Base-by-base conservation (phyloP, 2,113 vertebrate genomes). In the Ahaetulla prasina region DNA sequence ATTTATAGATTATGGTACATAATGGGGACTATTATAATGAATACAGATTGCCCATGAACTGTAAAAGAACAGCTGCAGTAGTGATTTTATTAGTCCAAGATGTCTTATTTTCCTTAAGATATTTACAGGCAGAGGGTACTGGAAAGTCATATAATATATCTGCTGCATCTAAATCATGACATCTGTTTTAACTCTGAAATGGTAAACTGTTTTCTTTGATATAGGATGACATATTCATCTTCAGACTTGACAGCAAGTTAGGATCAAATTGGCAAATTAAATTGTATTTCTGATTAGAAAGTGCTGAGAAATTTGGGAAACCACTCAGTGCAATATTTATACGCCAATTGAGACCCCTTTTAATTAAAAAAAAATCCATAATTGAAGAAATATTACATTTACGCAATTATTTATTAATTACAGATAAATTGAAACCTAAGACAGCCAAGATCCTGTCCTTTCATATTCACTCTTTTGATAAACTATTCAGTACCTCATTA, bases 321-420 rank as follows among this genome's bases (percentile, higher is more conserved):
- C 22, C 8, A 88, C 53, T 43, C 45, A 60, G 63, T 87, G 47
- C 20, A 88, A 88, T 88, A 91, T 91, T 91, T 87, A 88, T 91
- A 91, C 88, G 39, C 12, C 91, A 91, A 27, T 74, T 68, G 87
- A 88, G 91, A 63, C 50, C 14, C 2, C 60, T 63, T 91, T 91
- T 88, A 52, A 91, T 68, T 74, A 6, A 4, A 68, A 63, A 63
- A 57, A 35, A 60, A 14, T 35, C 47, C n/a, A 52, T 87, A 91
- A 88, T 43, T 87, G 50, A 87, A 91, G 47, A 88, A 87, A 91
- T 88, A 68, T 88, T 91, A 91, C 47, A 53, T 52, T 87, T 68
- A 87, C 30, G n/a, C 14, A n/a, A 20, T 91, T 87, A 87, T 87
- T 63, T 87, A 91, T 91, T 91, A 27, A 91, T 63, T n/a, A 91